Evolutionary conservation across 2,113 vertebrate genomes (phyloP), one percentile per base, ranked within the genome.

Genomic region (Narcine bancroftii): DNA sequence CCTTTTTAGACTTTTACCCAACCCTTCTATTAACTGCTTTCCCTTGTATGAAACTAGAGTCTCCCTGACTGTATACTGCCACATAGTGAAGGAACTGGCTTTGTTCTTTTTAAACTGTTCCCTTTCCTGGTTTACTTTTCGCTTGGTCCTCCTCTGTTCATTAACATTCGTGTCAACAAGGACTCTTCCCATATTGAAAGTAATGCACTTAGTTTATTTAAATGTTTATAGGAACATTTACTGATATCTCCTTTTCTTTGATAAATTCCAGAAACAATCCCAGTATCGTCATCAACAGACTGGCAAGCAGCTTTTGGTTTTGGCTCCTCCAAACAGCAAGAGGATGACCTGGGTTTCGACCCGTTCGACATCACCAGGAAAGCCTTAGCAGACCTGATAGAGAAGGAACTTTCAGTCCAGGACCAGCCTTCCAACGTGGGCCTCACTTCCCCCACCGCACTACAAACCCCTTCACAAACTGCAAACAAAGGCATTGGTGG

Each of bases 281-380:
- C 98, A 93, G 99, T 99, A 93, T 97, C 98, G 21, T 99, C 98
- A 69, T 99, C 98, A 93, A 99, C 99, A 96, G 99, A 99, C 97
- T 99, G 99, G 98, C 99, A 99, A 97, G 99, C 98, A 19, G 99
- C 98, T 19, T 99, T 99, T 93, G 99, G 99, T 94, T 99, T 99
- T 93, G 98, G 99, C 95, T 99, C 98, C 92, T 99, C 99, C 93
- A 98, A 99, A 95, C 97, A 97, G 93, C 98, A 98, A 96, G 99
- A 99, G 94, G 99, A 99, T 92, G 99, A 99, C 95, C 97, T 99
- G 93, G 99, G 98, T 94, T 99, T 99, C 93, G 99, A 99, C 95
- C 99, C 98, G n/a, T 99, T 99, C 92, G 99, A 99, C 94, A 97
- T 99, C 95, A 99, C 99, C 93, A 97, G 99, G 93, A 99, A 99